Base-by-base conservation (phyloP, 2,797 vertebrate species). In the Typhlichthys subterraneus region DNA sequence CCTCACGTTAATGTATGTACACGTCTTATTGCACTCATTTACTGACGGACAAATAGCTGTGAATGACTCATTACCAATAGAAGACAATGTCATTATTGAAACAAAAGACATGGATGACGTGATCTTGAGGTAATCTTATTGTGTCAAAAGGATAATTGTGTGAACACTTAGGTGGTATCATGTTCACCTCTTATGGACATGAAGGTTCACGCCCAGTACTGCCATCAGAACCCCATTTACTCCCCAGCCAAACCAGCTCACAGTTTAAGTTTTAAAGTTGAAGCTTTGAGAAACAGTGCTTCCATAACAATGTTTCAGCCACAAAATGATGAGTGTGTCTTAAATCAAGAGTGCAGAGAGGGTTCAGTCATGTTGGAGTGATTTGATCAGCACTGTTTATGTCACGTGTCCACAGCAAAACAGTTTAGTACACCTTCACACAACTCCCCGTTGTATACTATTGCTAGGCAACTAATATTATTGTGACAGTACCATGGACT, bases 51-150 rank as follows among this genome's bases (percentile, higher is more conserved):
- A 9, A 38, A 8, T 38, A 38, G 33, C 33, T 38, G 33, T 38
- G 33, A 38, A 38, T 64, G 63, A 72, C 53, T 69, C 45, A 67
- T 19, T 15, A 57, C 14, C 55, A 57, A 42, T 9, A 12, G 12
- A 38, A 56, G 12, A 45, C 13, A 60, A 58, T 60, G 17, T 15
- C 61, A 42, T 65, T 54, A 31, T 63, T 9, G 8, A 38, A 38
- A 11, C 65, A 38, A 49, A 68, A 58, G 53, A 45, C 23, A 56
- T 33, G 10, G 56, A 50, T 70, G 68, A 70, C 58, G 53, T 65
- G 45, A 63, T 23, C 63, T 56, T 78, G 73, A 83, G 59, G 64
- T 78, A 75, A 81, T 84, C 72, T 72, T 77, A 61, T 81, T 78
- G 57, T 77, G 72, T 63, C 69, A 60, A 54, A 62, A 59, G 29